phyloP scores from a whole-genome alignment of 2,113 vertebrate species.

The Elachura formosa region DNA sequence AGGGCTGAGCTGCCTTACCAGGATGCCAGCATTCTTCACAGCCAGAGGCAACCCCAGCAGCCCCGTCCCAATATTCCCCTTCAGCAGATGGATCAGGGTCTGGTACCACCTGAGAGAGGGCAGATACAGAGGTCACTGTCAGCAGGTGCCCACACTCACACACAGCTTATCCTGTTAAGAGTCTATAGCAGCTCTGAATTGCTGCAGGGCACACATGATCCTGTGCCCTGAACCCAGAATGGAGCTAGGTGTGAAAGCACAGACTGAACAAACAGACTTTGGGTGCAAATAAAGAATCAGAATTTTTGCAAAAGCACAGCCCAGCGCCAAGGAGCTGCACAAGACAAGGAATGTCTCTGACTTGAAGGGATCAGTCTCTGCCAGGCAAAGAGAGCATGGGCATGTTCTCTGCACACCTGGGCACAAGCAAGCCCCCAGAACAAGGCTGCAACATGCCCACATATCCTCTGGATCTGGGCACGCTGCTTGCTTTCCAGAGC shows the following conservation, averaged over 20 bases:
- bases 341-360: neutral
- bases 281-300: no score
- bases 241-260: neutral
- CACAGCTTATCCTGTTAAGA: neutral
- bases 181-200: neutral
- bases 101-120: slow-evolving; percentile 79
- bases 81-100: slow-evolving; percentile 93
- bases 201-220: neutral
- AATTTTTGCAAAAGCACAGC: neutral
- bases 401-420: neutral
- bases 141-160: accelerated
- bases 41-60: slow-evolving; percentile 92
- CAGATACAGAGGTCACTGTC: neutral
- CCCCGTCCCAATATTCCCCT: slow-evolving; percentile 93
- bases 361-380: neutral
- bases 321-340: neutral
- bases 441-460: neutral
- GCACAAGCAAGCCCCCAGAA: neutral
- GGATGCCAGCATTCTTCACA: slow-evolving; percentile 90
- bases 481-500: neutral
- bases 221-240: neutral
- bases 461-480: neutral
- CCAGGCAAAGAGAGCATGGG: neutral
- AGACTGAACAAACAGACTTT: neutral
- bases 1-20: slow-evolving; percentile 76